These are phyloP conservation scores for Zaprionus inermis DNA, from an alignment of 1,140 invertebrate genomes.

Conservation along the genomic window DNA sequence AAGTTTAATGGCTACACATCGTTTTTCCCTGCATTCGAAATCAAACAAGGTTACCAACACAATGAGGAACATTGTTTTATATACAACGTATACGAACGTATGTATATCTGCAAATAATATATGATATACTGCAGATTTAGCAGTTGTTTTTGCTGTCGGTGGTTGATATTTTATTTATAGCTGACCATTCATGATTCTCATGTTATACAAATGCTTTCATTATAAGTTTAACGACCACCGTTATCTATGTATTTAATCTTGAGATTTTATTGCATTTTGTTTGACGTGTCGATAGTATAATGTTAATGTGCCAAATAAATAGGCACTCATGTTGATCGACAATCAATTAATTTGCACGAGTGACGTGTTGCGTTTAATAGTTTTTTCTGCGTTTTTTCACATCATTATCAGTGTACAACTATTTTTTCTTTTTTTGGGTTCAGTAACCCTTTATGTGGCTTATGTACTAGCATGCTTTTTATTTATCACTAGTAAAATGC, in stretches of 20 bases:
- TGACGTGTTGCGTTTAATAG: background rate
- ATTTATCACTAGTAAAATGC: slow-evolving; percentile 1
- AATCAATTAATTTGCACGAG: slow-evolving; percentile 39
- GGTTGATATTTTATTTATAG: slow-evolving; percentile 23
- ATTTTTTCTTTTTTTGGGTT: slow-evolving; percentile 14
- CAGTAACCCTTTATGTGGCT: slow-evolving; percentile 13
- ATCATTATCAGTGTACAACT: background rate
- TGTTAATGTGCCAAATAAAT: background rate
- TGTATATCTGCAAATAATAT: background rate
- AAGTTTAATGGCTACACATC: background rate
- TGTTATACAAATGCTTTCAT: slow-evolving; percentile 64
- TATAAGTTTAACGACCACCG: slow-evolving; percentile 39
- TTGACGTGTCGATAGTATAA: slow-evolving; percentile 31
- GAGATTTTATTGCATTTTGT: slow-evolving; percentile 42
- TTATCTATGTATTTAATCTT: slow-evolving; percentile 38
- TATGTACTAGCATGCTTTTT: background rate
- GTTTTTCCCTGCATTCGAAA: background rate
- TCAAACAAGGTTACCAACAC: slow-evolving; percentile 13
- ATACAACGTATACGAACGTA: slow-evolving; percentile 9
- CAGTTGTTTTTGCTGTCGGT: slow-evolving; percentile 2
- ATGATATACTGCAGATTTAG: slow-evolving; percentile 3
- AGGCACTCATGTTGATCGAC: slow-evolving; percentile 22
- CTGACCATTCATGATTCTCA: slow-evolving; percentile 30
- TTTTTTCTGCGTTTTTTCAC: slow-evolving; percentile 1
- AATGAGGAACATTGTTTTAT: slow-evolving; percentile 8